Conservation (phyloP, 2,888 invertebrate genomes). For the Nymphalis urticae region DNA sequence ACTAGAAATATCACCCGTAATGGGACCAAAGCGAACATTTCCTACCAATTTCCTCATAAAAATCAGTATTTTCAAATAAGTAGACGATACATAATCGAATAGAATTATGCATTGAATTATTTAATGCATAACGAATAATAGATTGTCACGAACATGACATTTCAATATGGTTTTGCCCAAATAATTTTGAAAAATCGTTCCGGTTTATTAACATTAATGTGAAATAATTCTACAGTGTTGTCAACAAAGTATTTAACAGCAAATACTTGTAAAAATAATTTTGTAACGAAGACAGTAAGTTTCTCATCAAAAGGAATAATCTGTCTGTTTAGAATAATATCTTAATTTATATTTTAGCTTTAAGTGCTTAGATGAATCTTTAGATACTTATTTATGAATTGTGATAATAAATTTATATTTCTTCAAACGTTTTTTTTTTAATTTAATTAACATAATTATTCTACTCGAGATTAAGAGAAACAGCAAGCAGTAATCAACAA, state of each 20-base stretch:
- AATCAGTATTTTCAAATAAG: slow-evolving; percentile 73
- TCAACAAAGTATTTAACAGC: slow-evolving; percentile 27
- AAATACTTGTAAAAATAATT: slow-evolving; percentile 52
- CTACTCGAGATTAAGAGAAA: too few species aligned
- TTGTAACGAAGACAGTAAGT: slow-evolving; percentile 38
- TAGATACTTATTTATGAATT: slow-evolving; percentile 77
- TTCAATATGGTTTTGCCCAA: slow-evolving; percentile 46
- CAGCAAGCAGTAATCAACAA: too few species aligned
- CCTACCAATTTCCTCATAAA: slow-evolving; percentile 50
- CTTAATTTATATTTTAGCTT: slow-evolving; percentile 71
- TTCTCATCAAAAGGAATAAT: slow-evolving; percentile 47
- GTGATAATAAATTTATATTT: slow-evolving; percentile 79
- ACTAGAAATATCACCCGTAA: slow-evolving; percentile 48
- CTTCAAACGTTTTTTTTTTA: slow-evolving; percentile 32
- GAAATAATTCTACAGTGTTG: slow-evolving; percentile 8
- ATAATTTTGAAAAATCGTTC: slow-evolving; percentile 38
- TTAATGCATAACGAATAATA: slow-evolving; percentile 48
- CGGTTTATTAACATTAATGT: slow-evolving; percentile 4
- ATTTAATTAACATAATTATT: neutral
- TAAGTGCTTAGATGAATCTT: slow-evolving; percentile 66
- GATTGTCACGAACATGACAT: slow-evolving; percentile 65
- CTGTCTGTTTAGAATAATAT: slow-evolving; percentile 61
- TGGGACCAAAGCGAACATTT: slow-evolving; percentile 41
- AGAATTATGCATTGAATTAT: slow-evolving; percentile 33
- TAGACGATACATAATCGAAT: slow-evolving; percentile 48